phyloP scores from a whole-genome alignment of 2,888 invertebrate species.

The Xiphydria camelus region DNA sequence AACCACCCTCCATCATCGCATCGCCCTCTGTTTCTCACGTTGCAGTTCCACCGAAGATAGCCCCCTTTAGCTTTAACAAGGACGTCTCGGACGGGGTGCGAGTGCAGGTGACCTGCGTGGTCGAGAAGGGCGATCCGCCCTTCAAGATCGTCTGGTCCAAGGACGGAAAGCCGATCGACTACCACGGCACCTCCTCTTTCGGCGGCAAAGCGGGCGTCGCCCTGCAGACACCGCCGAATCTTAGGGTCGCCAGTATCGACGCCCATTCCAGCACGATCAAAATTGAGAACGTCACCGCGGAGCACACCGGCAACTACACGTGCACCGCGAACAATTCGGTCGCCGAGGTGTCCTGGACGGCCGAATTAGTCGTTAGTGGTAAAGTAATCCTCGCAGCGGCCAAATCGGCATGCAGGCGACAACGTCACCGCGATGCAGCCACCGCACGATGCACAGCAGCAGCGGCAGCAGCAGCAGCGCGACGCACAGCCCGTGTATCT shows the following conservation, averaged over 20 bases:
- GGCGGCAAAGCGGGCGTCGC: slow-evolving; percentile 31
- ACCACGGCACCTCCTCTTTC: slow-evolving; percentile 58
- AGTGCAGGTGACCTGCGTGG: slow-evolving; percentile 87
- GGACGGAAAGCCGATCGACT: slow-evolving; percentile 77
- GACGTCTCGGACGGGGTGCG: slow-evolving; percentile 76
- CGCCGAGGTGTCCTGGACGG: slow-evolving; percentile 59
- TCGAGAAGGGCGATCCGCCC: slow-evolving; percentile 90
- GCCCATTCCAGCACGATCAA: slow-evolving; percentile 85
- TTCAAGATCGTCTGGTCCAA: slow-evolving; percentile 91
- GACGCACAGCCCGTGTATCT: slow-evolving; percentile 43
- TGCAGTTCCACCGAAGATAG: slow-evolving; percentile 83
- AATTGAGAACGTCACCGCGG: slow-evolving; percentile 82
- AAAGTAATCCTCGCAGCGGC: slow-evolving; percentile 40
- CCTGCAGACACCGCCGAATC: slow-evolving; percentile 39
- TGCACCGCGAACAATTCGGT: slow-evolving; percentile 89
- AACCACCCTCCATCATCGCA: no score
- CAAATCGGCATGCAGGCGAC: not conserved
- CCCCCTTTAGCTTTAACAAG: slow-evolving; percentile 77
- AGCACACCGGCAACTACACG: slow-evolving; percentile 89
- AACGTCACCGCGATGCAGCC: slow-evolving; percentile 32
- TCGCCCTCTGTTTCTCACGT: no score
- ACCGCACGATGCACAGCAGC: slow-evolving; percentile 28
- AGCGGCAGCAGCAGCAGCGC: slow-evolving; percentile 30
- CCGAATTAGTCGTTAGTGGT: slow-evolving; percentile 60
- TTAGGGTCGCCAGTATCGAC: slow-evolving; percentile 62